Evolutionary conservation across 2,113 vertebrate genomes (phyloP).

Genomic region (Microtus pennsylvanicus): DNA sequence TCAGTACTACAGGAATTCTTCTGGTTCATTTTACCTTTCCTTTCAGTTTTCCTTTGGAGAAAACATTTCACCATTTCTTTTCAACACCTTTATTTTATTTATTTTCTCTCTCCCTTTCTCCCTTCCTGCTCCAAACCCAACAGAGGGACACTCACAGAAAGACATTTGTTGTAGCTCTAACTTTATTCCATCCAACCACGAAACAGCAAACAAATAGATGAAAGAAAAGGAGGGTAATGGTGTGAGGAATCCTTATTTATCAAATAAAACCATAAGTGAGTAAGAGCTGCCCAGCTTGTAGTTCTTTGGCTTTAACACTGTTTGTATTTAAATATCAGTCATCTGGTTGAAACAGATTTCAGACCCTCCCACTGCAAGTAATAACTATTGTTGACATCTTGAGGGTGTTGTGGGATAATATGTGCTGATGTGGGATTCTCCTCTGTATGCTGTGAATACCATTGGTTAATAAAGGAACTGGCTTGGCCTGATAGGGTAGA

Average conservation of each 20-base stretch:
- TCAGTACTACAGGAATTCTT: constrained; percentile 4
- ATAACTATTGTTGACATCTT: background rate
- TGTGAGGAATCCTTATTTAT: background rate
- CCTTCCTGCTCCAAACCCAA: background rate
- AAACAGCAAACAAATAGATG: background rate
- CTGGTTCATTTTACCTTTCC: background rate
- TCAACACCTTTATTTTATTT: background rate
- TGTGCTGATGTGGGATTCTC: too few species aligned
- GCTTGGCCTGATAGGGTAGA: too few species aligned
- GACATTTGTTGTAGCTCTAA: background rate
- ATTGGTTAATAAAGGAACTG: too few species aligned
- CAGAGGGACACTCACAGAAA: background rate
- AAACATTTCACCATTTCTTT: background rate
- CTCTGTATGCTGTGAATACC: too few species aligned
- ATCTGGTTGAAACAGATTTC: background rate
- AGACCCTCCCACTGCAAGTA: background rate
- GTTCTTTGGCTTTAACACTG: background rate
- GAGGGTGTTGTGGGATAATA: accelerated
- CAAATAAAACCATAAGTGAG: background rate
- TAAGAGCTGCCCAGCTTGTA: background rate
- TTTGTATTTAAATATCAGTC: background rate
- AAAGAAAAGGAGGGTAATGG: background rate
- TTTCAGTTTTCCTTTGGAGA: background rate
- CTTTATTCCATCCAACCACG: background rate
- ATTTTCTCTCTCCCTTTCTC: background rate